phyloP scores from a whole-genome alignment of 2,888 invertebrate species.

The Folsomia candida region DNA sequence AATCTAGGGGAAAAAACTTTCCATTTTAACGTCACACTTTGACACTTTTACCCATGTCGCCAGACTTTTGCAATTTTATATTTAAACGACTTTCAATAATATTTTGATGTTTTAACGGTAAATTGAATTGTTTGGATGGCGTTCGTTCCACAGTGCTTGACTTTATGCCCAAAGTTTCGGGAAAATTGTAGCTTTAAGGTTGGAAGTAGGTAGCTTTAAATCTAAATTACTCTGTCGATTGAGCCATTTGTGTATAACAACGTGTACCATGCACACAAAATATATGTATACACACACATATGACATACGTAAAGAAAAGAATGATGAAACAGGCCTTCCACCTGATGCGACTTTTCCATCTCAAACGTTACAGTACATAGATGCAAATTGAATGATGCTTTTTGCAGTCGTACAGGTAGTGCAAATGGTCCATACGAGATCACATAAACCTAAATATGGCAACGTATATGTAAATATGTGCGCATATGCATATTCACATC shows the following conservation, averaged over 20 bases:
- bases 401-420: too few relatives aligned
- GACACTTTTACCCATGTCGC: background rate
- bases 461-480: too few relatives aligned
- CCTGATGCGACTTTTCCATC: too few relatives aligned
- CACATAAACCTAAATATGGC: too few relatives aligned
- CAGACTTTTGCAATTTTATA: background rate
- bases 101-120: background rate
- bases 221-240: background rate
- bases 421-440: too few relatives aligned
- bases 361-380: too few relatives aligned
- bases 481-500: too few relatives aligned
- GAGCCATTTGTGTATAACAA: background rate
- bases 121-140: background rate
- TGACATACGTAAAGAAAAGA: too few relatives aligned
- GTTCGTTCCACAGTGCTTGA: background rate
- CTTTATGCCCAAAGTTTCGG: background rate
- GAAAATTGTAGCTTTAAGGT: background rate
- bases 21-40: background rate
- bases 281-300: too few relatives aligned
- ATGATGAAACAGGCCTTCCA: too few relatives aligned
- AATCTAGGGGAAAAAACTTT: background rate
- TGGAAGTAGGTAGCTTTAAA: background rate
- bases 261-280: too few relatives aligned
- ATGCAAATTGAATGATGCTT: too few relatives aligned
- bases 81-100: background rate